Evolutionary conservation across 2,113 vertebrate genomes (phyloP), one percentile per base, ranked within the genome.

Genomic region (Lagopus leucura): DNA sequence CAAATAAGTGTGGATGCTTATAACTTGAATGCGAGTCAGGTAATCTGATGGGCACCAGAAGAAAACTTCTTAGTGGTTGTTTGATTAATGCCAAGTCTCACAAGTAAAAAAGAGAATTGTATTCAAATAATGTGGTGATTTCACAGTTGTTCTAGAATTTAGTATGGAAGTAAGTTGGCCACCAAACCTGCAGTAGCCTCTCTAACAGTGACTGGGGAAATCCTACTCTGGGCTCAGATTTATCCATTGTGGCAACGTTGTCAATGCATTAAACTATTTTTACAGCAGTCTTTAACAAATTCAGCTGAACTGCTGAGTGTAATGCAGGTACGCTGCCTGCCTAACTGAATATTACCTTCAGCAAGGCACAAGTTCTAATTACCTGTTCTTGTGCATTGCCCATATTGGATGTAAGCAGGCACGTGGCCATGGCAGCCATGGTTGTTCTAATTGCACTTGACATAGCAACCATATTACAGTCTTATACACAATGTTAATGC

Each of bases 351-450:
- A 13, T 13, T n/a, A 18, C 5, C 24, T 12, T 81, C 10, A 1
- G 36, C 50, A 50, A 50, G 48, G 22, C 48, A 50, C 10, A 18
- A 10, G 27, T 12, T 54, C 0, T 3, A 15, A 6, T 8, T 50
- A 11, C 11, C 12, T 32, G 22, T 40, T 63, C 21, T 28, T 40
- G 47, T 30, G n/a, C 22, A 1, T 36, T 0, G 1, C 27, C 16
- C 17, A 55, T 4, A 47, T 45, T 6, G 11, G 10, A 2, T 4
- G 19, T 28, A 24, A 38, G 48, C 47, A 9, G 54, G 11, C 22
- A 47, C 16, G 5, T 16, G 22, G 43, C 24, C 8, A 0, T 6
- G 13, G 30, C 2, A 58, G 69, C 13, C 6, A 2, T 4, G 17
- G 61, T 50, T 3, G 25, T 38, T 27, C 22, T 40, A 24, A 2